Evolutionary conservation across 2,888 invertebrate genomes (phyloP).

Genomic region (Tipula unca): DNA sequence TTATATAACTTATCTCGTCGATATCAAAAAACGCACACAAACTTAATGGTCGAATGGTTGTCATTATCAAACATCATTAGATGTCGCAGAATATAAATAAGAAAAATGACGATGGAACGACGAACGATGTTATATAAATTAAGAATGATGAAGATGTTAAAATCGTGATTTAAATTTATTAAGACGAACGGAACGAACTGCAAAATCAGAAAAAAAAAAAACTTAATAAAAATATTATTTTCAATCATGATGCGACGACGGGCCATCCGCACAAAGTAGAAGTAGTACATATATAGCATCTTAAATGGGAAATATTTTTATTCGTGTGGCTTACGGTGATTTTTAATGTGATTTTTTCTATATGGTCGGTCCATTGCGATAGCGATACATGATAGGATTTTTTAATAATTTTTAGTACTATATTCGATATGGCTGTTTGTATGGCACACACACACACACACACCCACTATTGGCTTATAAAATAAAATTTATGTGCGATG

Average conservation of each 20-base stretch:
- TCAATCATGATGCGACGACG: neutral
- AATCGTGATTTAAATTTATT: constrained; percentile 14
- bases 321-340: neutral
- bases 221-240: neutral
- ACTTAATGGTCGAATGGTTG: neutral
- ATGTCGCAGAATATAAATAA: neutral
- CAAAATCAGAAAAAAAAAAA: no score
- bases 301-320: neutral
- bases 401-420: neutral
- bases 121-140: neutral
- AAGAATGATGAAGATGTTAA: constrained; percentile 14
- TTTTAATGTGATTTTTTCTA: neutral
- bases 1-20: neutral
- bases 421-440: neutral
- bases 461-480: neutral
- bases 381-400: neutral
- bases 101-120: neutral
- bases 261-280: neutral
- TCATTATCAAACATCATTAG: neutral
- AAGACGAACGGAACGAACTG: neutral
- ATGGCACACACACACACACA: neutral
- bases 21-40: neutral
- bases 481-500: neutral
- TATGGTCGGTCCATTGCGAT: neutral
- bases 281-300: no score